Conservation (phyloP, 2,797 vertebrate genomes). For the Anguilla anguilla region DNA sequence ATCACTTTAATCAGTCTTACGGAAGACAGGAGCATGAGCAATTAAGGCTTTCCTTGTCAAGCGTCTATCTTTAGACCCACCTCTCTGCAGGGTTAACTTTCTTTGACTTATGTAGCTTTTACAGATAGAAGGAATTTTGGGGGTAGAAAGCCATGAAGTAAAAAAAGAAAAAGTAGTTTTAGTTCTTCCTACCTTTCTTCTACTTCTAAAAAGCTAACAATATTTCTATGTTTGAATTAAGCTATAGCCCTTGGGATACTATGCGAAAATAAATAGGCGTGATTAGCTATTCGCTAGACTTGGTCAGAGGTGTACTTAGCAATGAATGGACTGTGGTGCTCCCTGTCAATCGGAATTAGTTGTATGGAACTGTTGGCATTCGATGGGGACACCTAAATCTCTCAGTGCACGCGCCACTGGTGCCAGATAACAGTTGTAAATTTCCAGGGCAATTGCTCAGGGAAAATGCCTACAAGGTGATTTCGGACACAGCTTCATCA, state of each 20-base stretch:
- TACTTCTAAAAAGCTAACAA: too few species aligned
- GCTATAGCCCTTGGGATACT: background rate
- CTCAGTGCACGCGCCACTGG: too few species aligned
- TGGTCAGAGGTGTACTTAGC: background rate
- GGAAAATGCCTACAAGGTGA: background rate
- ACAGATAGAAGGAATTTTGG: background rate
- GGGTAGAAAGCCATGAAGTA: too few species aligned
- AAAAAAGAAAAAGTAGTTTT: background rate
- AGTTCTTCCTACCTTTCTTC: background rate
- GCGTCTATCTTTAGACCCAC: background rate
- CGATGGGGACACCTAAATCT: background rate
- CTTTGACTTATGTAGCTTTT: background rate
- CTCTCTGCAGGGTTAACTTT: background rate
- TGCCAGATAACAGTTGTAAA: too few species aligned
- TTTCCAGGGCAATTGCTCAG: background rate
- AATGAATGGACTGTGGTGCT: background rate
- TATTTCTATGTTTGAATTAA: too few species aligned
- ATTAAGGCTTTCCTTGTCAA: background rate
- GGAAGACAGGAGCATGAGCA: background rate
- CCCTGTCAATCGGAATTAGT: background rate
- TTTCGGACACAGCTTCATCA: background rate
- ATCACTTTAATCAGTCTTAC: slow-evolving; percentile 39
- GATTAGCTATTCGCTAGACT: background rate
- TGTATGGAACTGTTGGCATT: background rate
- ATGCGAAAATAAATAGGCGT: background rate